Percentiles rank a stretch among this genome's conserved stretches.
phyloP scores from a whole-genome alignment of 2,888 invertebrate species.

The Volucella zonaria region DNA sequence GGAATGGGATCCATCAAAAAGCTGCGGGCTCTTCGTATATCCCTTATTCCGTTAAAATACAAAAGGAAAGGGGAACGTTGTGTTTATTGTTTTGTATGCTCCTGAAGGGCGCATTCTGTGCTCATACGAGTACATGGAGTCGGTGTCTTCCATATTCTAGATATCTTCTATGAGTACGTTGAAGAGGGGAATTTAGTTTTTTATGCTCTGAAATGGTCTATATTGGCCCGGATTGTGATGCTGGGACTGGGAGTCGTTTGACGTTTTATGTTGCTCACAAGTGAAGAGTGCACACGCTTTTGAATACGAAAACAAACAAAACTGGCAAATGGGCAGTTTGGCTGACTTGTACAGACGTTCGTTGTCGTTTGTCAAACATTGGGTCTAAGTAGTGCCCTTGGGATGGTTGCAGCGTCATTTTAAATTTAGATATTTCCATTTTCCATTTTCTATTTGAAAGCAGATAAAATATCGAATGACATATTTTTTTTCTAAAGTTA shows the following conservation, averaged over 20 bases:
- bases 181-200: constrained; percentile 37
- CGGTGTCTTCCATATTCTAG: too few species aligned
- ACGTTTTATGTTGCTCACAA: constrained; percentile 31
- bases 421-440: constrained; percentile 63
- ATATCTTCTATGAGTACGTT: constrained; percentile 37
- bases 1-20: constrained; percentile 32
- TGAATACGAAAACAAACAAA: neutral
- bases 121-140: constrained; percentile 28
- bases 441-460: constrained; percentile 53
- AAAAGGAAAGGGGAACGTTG: constrained; percentile 32
- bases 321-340: constrained; percentile 44
- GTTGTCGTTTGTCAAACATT: constrained; percentile 59
- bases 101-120: constrained; percentile 37
- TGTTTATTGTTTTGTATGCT: constrained; percentile 44
- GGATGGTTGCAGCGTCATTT: constrained; percentile 33
- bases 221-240: constrained; percentile 42
- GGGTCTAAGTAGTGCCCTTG: constrained; percentile 57
- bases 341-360: constrained; percentile 21
- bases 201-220: constrained; percentile 61
- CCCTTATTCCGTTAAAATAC: neutral
- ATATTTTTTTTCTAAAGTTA: constrained; percentile 50
- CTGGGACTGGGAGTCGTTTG: constrained; percentile 20
- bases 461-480: constrained; percentile 55
- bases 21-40: constrained; percentile 37
- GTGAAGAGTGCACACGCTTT: constrained; percentile 28